Base-by-base conservation (phyloP, 2,888 invertebrate genomes). In the Dicyrtoma fusca region DNA sequence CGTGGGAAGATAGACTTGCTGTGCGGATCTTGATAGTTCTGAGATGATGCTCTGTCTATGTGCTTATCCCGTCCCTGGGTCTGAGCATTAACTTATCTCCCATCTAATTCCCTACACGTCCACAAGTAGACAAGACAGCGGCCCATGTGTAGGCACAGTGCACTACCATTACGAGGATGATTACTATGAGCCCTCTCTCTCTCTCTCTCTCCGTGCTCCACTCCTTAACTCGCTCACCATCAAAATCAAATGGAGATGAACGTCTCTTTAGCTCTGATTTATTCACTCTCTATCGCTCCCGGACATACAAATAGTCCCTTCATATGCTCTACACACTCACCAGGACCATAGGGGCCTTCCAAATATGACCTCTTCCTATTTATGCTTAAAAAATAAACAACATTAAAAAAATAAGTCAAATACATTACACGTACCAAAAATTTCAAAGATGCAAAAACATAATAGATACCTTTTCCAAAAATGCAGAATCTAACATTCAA, bases 201-300 rank as follows among this genome's bases (percentile, higher is more conserved):
- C n/a, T n/a, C n/a, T n/a, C n/a, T n/a, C n/a, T 34, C 34, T 34
- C 34, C 8, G 34, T 34, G 34, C 34, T 34, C 34, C 4, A 8
- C 34, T 2, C 42, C 65, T 65, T 65, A 65, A 65, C 65, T 65
- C 47, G 19, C 17, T 49, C 65, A 47, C 49, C 49, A 65, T 65
- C 65, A 65, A 65, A 65, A 65, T 65, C 65, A 65, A 65, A 65
- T 65, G 21, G 47, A 65, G 65, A 65, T 65, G 47, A 65, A 65
- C 65, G 63, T 65, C 64, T 61, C n/a, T 34, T 25, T 61, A 21
- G 14, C 59, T 25, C 59, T 61, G 10, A 26, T 14, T 61, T 34
- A 13, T n/a, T 59, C 34, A 26, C 61, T 26, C 26, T 61, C 61
- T 26, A 17, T 61, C 61, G 3, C 25, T 34, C 34, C 34, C 34